A percentile compares a stretch with the other conserved stretches of the same genome.
Evolutionary conservation across 2,888 invertebrate genomes (phyloP).

Genomic region (Synergus gifuensis): DNA sequence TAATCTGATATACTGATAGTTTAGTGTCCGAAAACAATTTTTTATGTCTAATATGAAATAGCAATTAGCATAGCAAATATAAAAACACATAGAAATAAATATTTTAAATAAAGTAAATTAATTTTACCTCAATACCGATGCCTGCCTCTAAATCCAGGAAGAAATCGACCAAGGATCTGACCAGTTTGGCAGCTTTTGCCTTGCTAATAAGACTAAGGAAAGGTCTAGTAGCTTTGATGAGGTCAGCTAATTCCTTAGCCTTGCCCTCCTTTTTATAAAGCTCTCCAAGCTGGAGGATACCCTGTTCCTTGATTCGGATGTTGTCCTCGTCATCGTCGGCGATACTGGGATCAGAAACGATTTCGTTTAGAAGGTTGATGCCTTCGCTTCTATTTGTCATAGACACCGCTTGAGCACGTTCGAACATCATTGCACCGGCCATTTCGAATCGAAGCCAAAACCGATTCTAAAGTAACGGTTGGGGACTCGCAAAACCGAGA

Average conservation of each 20-base stretch:
- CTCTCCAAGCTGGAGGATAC: constrained; percentile 94
- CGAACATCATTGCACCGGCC: constrained; percentile 95
- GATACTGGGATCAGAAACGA: constrained; percentile 87
- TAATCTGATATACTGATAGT: no score
- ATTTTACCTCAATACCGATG: constrained; percentile 90
- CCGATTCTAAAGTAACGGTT: constrained; percentile 16
- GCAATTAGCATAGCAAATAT: background rate
- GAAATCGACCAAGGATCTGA: constrained; percentile 97
- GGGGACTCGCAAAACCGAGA: constrained; percentile 12
- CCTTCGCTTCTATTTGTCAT: constrained; percentile 87
- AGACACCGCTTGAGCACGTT: constrained; percentile 88
- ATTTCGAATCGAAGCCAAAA: constrained; percentile 76
- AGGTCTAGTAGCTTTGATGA: constrained; percentile 97
- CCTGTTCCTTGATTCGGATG: constrained; percentile 94
- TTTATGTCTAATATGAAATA: background rate
- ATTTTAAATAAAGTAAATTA: background rate
- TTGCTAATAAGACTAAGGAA: constrained; percentile 97
- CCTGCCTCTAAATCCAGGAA: constrained; percentile 98
- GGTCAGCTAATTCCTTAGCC: constrained; percentile 93
- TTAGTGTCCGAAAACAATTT: no score
- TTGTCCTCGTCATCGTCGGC: constrained; percentile 93
- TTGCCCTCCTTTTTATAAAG: constrained; percentile 95
- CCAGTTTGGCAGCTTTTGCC: constrained; percentile 99
- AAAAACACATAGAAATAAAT: background rate
- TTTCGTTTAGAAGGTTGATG: constrained; percentile 86